These are phyloP conservation scores for Folsomia candida DNA, from an alignment of 2,888 invertebrate genomes.

Conservation along the genomic window DNA sequence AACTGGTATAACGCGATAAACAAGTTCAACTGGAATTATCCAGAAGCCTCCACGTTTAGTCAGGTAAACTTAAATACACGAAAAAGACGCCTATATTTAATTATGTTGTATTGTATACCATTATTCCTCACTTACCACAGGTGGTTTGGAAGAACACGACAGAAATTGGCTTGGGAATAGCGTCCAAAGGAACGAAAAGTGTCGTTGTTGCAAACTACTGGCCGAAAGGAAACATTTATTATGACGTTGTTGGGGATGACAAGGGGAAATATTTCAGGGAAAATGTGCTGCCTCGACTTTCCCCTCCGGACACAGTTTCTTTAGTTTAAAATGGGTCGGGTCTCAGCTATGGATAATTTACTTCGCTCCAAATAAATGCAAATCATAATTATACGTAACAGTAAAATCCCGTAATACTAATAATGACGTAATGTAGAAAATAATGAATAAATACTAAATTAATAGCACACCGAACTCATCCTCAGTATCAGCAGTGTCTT, in stretches of 20 bases:
- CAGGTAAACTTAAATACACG: conserved; percentile 13
- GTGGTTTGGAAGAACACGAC: conserved; percentile 37
- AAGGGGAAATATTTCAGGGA: conserved; percentile 36
- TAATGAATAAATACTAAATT: too few species aligned
- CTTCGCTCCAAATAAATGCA: neutral
- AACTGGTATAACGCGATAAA: conserved; percentile 39
- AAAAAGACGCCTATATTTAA: too few species aligned
- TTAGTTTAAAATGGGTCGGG: neutral
- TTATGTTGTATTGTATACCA: too few species aligned
- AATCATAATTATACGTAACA: neutral
- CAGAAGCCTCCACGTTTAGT: conserved; percentile 39
- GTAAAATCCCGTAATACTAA: conserved; percentile 4
- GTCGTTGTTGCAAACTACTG: conserved; percentile 42
- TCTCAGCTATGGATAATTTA: neutral
- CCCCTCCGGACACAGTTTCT: neutral
- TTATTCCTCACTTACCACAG: neutral
- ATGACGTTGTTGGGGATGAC: conserved; percentile 37
- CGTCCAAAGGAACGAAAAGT: conserved; percentile 34
- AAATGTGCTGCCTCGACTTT: conserved; percentile 32
- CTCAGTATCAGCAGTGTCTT: too few species aligned
- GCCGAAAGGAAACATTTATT: conserved; percentile 42
- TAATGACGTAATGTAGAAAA: neutral
- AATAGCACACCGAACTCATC: too few species aligned
- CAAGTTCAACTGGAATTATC: conserved; percentile 39
- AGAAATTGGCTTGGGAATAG: conserved; percentile 41